phyloP scores from a whole-genome alignment of 2,797 vertebrate species.

The Rhincodon typus region DNA sequence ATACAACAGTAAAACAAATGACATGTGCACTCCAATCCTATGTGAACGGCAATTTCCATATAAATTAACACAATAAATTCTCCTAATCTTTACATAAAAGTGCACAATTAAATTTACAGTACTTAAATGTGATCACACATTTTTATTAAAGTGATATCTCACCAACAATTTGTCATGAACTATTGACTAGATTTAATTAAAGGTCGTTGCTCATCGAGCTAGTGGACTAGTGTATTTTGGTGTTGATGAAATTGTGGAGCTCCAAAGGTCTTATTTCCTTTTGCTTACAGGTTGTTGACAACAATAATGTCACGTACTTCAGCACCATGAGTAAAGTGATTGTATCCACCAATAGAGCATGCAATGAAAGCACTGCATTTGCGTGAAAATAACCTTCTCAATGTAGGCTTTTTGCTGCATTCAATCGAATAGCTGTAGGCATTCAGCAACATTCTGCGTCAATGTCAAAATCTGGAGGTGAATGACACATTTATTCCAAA shows the following conservation, averaged over 20 bases:
- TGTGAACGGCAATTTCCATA: neutral
- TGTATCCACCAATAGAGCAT: neutral
- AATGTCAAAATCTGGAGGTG: neutral
- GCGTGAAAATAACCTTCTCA: neutral
- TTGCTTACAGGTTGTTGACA: slow-evolving; percentile 28
- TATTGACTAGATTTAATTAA: slow-evolving; percentile 38
- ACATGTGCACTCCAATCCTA: neutral
- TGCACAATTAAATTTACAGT: slow-evolving; percentile 37
- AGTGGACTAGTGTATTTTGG: slow-evolving; percentile 25
- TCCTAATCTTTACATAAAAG: slow-evolving; percentile 32
- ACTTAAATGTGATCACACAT: slow-evolving; percentile 36
- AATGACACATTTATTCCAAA: neutral
- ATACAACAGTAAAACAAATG: slow-evolving; percentile 32
- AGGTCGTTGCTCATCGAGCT: slow-evolving; percentile 31
- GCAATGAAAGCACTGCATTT: neutral
- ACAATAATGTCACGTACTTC: neutral
- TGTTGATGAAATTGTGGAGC: slow-evolving; percentile 23
- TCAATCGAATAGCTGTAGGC: neutral
- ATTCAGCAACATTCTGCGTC: neutral
- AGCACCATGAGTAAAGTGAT: neutral
- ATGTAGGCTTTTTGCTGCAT: neutral
- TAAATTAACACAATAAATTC: slow-evolving; percentile 34
- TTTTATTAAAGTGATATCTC: slow-evolving; percentile 33
- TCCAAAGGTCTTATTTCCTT: neutral
- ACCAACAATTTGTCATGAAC: slow-evolving; percentile 34